These are phyloP conservation scores for Thamnophis elegans DNA, from an alignment of 2,797 vertebrate species.

Conservation along the genomic window DNA sequence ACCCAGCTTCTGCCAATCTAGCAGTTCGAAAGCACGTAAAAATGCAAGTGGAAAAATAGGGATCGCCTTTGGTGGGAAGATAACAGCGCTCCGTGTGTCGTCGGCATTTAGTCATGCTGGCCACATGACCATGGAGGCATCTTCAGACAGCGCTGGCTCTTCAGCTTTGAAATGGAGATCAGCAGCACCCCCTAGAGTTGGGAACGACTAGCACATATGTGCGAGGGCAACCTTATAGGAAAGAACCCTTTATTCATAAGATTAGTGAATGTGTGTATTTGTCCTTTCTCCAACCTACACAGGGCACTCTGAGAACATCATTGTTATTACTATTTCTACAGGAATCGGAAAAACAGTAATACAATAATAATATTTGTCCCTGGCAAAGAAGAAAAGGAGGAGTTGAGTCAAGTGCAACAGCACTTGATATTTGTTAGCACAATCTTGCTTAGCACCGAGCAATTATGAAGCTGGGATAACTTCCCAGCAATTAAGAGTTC, in stretches of 20 bases:
- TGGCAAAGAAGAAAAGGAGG: background rate
- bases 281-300: constrained; percentile 26
- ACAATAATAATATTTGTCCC: background rate
- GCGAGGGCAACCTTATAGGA: constrained; percentile 25
- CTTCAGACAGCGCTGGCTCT: no score
- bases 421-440: constrained; percentile 46
- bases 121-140: no score
- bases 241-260: constrained; percentile 67
- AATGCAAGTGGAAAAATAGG: no score
- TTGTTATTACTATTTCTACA: background rate
- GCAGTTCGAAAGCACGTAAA: no score
- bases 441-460: constrained; percentile 50
- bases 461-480: constrained; percentile 61
- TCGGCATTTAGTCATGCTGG: no score
- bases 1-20: no score
- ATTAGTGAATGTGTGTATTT: constrained; percentile 61
- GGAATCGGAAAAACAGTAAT: background rate
- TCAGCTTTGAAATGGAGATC: no score
- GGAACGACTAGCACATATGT: no score
- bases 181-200: no score
- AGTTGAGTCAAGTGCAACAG: constrained; percentile 18
- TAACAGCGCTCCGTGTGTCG: no score
- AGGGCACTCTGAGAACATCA: background rate
- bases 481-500: constrained; percentile 67
- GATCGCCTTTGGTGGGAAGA: no score